Conservation (phyloP, 2,797 vertebrate genomes). For the Tadarida brasiliensis region DNA sequence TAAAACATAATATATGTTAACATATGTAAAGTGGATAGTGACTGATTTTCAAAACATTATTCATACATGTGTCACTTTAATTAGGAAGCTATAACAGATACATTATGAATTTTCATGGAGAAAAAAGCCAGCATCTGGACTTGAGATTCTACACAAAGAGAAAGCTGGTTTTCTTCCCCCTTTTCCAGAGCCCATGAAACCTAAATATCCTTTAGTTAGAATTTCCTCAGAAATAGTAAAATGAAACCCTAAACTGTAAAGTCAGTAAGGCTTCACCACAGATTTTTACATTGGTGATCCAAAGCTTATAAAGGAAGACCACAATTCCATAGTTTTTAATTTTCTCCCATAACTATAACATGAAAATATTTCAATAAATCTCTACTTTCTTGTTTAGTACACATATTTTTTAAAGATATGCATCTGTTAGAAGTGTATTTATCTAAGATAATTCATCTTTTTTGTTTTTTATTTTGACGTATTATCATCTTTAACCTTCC, state of each 20-base stretch:
- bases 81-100: constrained; percentile 72
- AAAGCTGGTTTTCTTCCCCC: not conserved
- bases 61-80: constrained; percentile 80
- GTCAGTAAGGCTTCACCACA: not conserved
- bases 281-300: constrained; percentile 20
- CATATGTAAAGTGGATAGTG: constrained; percentile 73
- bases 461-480: constrained; percentile 40
- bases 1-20: constrained; percentile 77
- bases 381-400: not conserved
- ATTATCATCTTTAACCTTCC: not conserved
- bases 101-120: constrained; percentile 79
- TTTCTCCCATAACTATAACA: not conserved
- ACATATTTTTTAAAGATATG: not conserved
- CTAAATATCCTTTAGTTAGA: constrained; percentile 7
- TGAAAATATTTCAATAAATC: constrained; percentile 4
- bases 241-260: constrained; percentile 22
- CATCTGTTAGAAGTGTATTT: not conserved
- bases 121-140: constrained; percentile 70
- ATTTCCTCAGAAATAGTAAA: constrained; percentile 53
- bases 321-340: not conserved
- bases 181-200: constrained; percentile 29
- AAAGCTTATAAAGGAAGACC: not conserved
- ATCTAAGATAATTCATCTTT: not conserved
- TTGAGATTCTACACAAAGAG: constrained; percentile 57
- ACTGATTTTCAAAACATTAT: constrained; percentile 77